Evolutionary conservation across 2,888 invertebrate species (phyloP).

Genomic region (Biston stratarius): DNA sequence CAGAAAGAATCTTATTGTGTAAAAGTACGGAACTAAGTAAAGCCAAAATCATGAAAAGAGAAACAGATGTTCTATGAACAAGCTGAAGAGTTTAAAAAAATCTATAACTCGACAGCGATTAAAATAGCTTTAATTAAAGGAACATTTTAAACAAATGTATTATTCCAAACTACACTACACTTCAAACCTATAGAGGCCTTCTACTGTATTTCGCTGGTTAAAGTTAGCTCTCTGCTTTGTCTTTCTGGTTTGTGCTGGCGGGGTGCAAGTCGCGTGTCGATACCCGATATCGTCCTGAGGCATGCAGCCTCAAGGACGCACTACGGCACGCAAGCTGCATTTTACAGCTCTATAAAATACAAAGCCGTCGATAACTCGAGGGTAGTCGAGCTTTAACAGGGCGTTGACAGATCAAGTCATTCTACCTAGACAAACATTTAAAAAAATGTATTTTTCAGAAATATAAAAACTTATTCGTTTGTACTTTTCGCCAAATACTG

Average conservation of each 20-base stretch:
- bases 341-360: constrained; percentile 45
- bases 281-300: constrained; percentile 40
- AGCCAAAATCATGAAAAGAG: too few species aligned
- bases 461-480: not conserved
- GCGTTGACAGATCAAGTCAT: constrained; percentile 4
- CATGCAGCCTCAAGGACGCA: constrained; percentile 51
- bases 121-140: too few species aligned
- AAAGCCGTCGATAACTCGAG: constrained; percentile 22
- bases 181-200: too few species aligned
- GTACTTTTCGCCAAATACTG: constrained; percentile 9
- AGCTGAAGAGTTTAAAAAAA: too few species aligned
- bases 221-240: not conserved
- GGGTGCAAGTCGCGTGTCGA: constrained; percentile 35
- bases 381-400: constrained; percentile 9
- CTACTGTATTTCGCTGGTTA: too few species aligned
- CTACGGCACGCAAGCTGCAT: constrained; percentile 64
- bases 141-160: too few species aligned
- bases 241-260: not conserved
- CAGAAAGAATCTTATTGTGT: too few species aligned
- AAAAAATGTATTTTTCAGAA: not conserved
- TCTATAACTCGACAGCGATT: too few species aligned
- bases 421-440: not conserved
- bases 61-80: too few species aligned
- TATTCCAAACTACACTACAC: too few species aligned
- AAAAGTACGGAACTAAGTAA: too few species aligned